Conservation (phyloP, 2,797 vertebrate genomes). For the Argya squamiceps region DNA sequence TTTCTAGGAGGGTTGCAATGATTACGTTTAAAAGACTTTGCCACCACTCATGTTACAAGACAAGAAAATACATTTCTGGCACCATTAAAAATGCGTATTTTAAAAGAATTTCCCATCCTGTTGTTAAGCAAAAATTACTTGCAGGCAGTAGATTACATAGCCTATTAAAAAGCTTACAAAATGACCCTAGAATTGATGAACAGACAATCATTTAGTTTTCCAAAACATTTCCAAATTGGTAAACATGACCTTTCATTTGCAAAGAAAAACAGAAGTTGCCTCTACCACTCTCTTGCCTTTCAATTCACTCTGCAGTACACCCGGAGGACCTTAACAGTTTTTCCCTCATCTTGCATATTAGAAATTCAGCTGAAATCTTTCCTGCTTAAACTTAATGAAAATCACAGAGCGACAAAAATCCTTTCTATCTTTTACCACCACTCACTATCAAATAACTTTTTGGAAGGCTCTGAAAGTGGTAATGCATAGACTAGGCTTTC, state of each 20-base stretch:
- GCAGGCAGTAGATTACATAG: background rate
- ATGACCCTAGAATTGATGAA: background rate
- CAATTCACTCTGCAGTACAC: background rate
- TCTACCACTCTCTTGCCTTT: background rate
- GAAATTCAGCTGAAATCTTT: background rate
- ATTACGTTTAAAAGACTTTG: background rate
- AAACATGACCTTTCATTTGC: background rate
- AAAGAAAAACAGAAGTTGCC: background rate
- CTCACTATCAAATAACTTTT: conserved; percentile 23
- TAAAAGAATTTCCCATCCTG: background rate
- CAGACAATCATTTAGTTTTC: background rate
- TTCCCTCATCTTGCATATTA: background rate
- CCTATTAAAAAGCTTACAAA: background rate
- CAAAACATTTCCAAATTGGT: background rate
- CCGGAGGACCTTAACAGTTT: background rate
- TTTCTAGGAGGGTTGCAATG: background rate
- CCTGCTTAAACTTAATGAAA: conserved; percentile 27
- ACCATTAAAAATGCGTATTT: background rate
- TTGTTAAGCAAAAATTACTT: background rate
- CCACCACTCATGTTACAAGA: background rate
- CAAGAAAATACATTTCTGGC: background rate
- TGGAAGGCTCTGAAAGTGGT: conserved; percentile 4
- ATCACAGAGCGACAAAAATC: background rate
- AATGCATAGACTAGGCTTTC: conserved; percentile 54
- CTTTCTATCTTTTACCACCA: background rate